Percentiles rank a stretch among this genome's conserved stretches.
phyloP scores from a whole-genome alignment of 2,888 invertebrate species.

The Eumerus sabulonum region DNA sequence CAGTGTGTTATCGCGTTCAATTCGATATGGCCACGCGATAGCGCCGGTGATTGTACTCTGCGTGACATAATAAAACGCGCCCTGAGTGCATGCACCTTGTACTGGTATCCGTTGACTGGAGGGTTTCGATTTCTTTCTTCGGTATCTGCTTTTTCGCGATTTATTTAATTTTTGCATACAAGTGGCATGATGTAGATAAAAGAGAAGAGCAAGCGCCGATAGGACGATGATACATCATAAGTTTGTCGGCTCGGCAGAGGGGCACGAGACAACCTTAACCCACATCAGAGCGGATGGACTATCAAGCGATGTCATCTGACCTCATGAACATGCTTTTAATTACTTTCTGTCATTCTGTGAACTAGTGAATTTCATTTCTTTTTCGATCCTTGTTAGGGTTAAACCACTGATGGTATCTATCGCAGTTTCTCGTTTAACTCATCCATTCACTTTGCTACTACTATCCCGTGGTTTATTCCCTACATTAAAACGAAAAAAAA shows the following conservation, averaged over 20 bases:
- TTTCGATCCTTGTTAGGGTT: constrained; percentile 14
- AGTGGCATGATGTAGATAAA: constrained; percentile 17
- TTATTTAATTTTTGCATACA: too few species aligned
- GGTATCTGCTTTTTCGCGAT: constrained; percentile 42
- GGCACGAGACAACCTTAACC: constrained; percentile 61
- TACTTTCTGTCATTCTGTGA: constrained; percentile 61
- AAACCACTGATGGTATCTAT: constrained; percentile 49
- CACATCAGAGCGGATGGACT: constrained; percentile 54
- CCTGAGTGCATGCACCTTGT: constrained; percentile 52
- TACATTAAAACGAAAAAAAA: background rate
- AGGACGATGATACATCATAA: constrained; percentile 34
- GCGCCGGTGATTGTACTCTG: constrained; percentile 52
- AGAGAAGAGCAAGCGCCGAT: constrained; percentile 28
- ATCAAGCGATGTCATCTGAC: constrained; percentile 61
- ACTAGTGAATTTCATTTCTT: constrained; percentile 16
- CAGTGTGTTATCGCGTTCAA: constrained; percentile 65
- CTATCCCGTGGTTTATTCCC: constrained; percentile 1
- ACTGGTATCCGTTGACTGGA: constrained; percentile 27
- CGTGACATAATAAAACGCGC: constrained; percentile 63
- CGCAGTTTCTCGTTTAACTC: constrained; percentile 35
- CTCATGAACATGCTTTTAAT: constrained; percentile 66
- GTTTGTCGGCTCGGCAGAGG: constrained; percentile 1
- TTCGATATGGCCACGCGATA: constrained; percentile 64
- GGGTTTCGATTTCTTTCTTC: constrained; percentile 24
- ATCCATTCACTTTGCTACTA: constrained; percentile 34